Evolutionary conservation across 2,888 invertebrate species (phyloP).

Genomic region (Megastigmus dorsalis): DNA sequence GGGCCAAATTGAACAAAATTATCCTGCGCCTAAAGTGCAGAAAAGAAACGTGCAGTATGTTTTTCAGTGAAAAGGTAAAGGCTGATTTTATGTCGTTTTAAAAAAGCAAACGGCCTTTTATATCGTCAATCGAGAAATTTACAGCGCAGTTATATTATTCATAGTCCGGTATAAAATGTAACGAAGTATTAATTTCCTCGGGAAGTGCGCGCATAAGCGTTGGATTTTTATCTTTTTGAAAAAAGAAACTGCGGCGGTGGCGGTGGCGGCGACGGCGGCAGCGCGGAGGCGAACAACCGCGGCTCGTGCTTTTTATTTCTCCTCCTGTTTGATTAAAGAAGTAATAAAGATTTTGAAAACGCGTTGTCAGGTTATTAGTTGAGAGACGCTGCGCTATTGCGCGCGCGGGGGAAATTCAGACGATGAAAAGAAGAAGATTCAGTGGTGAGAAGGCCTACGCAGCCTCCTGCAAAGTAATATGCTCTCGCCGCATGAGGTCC

Average conservation of each 20-base stretch:
- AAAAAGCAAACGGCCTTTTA: not conserved
- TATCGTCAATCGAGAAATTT: constrained; percentile 2
- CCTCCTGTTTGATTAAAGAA: constrained; percentile 26
- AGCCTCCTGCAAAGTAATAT: constrained; percentile 70
- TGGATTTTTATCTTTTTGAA: constrained; percentile 6
- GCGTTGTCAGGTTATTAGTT: constrained; percentile 41
- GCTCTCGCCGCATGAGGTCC: constrained; percentile 70
- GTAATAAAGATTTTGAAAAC: constrained; percentile 38
- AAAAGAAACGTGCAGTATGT: no score
- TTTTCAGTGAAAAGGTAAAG: no score
- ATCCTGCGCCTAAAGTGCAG: no score
- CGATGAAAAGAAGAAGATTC: constrained; percentile 48
- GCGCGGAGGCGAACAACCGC: no score
- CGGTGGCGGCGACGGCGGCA: no score
- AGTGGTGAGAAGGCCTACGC: constrained; percentile 58
- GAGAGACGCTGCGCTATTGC: constrained; percentile 17
- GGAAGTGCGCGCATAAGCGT: constrained; percentile 1
- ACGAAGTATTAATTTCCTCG: constrained; percentile 11
- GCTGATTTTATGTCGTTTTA: constrained; percentile 1
- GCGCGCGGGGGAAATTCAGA: constrained; percentile 29
- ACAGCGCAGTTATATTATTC: constrained; percentile 13
- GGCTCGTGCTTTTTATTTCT: constrained; percentile 31
- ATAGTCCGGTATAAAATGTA: constrained; percentile 18
- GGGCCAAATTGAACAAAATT: no score
- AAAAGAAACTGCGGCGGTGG: no score